Base-by-base conservation (phyloP, 1,140 invertebrate genomes). In the Lamellibrachia luymesi region DNA sequence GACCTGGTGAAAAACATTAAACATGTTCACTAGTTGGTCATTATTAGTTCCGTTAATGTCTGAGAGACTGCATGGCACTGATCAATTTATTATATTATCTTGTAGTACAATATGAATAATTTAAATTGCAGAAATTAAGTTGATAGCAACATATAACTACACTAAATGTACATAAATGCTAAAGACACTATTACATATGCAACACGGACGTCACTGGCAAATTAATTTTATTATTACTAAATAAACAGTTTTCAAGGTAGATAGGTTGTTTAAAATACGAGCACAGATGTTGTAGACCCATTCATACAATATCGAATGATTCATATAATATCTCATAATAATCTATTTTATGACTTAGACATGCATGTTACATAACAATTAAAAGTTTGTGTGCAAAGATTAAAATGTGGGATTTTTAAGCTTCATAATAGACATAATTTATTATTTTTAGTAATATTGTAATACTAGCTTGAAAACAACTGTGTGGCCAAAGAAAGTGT, bases 1-100 rank as follows among this genome's bases (percentile, higher is more conserved):
- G 99, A 99, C 93, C 98, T 97, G 93, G 56, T 93, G 64, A 92
- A 92, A 93, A 94, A 91, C 80, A 92, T 80, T 22, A 10, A 80
- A 10, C 13, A 80, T 80, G 64, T 80, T 80, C 25, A 80, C 64
- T 80, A 80, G 17, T 80, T 2, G 7, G 13, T 80, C 64, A 80
- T 22, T 56, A 56, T 56, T 22, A 80, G 64, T 80, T 80, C 64
- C 64, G 2, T 80, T 10, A 10, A 80, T 22, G 8, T 17, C 7
- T 80, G 17, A 10, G 25, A 80, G 64, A 80, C 64, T 80, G 64
- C 64, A 80, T 0, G 64, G 8, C 25, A 22, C 64, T 22, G 17
- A 56, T 56, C 6, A 8, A 17, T 22, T 80, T 80, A 22, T 80
- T 80, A 22, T 80, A 80, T 80, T 80, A 80, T 80, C 6, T 80